Base-by-base conservation (phyloP, 2,113 vertebrate genomes). In the Willisornis vidua region DNA sequence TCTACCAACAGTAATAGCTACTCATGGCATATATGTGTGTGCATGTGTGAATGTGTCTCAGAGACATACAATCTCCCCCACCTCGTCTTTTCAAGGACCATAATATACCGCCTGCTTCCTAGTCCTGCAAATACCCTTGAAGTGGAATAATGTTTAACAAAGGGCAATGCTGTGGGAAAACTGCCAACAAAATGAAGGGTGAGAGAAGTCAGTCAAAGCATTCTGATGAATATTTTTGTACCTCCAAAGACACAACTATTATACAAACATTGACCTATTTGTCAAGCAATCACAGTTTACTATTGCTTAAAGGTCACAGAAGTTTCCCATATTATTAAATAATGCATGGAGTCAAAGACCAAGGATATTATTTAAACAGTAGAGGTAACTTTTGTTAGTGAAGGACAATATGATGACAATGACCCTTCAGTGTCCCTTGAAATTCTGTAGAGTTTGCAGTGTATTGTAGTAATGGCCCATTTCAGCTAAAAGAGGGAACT, bases 131-230 rank as follows among this genome's bases (percentile, higher is more conserved):
- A 95, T 88, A 93, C 79, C 95, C 94, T 96, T 97, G 96, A 97
- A 97, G 92, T 94, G 79, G 92, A 95, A 95, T 96, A 97, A 97
- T 96, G n/a, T 96, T 97, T 97, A 96, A 97, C 96, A 93, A 93
- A 96, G 92, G 90, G 95, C 90, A 90, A 46, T 26, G 88, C 78
- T 85, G 59, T 0, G 28, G 90, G 96, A 97, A 94, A 90, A 85
- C 63, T 87, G 91, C 93, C 96, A 96, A 45, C n/a, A 26, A 94
- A 84, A 63, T 65, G 90, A 83, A 94, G 85, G 81, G 95, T 85
- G 94, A 75, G 93, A 92, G 82, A 93, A 96, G 91, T 77, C 92
- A 77, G 82, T 94, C 82, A 92, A 72, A 91, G 92, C 35, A 85
- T 85, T 96, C 68, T 95, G 90, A 84, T 85, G 85, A 94, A 95